Conservation (phyloP, 2,888 invertebrate genomes). For the Caenorhabditis japonica region DNA sequence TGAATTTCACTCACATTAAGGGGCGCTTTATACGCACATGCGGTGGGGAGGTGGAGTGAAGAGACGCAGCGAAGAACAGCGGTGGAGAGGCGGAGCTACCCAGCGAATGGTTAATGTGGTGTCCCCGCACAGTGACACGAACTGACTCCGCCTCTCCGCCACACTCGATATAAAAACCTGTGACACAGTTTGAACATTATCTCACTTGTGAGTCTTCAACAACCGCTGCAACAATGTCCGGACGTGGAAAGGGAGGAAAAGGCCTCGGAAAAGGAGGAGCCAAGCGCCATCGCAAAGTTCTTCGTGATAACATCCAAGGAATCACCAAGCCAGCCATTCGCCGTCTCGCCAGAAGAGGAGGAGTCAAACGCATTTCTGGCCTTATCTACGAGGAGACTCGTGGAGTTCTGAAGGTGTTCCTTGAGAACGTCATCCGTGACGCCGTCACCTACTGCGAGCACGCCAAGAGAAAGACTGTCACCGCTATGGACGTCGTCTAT, state of each 20-base stretch:
- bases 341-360: slow-evolving; percentile 77
- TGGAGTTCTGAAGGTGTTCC: slow-evolving; percentile 80
- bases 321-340: slow-evolving; percentile 49
- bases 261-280: slow-evolving; percentile 87
- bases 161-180: too few relatives aligned
- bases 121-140: too few relatives aligned
- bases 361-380: slow-evolving; percentile 76
- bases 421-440: slow-evolving; percentile 87
- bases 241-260: slow-evolving; percentile 86
- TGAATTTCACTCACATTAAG: too few relatives aligned
- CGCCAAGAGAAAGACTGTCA: slow-evolving; percentile 89
- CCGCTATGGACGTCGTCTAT: slow-evolving; percentile 90
- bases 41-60: too few relatives aligned
- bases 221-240: slow-evolving; percentile 81
- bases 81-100: not conserved
- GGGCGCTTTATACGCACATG: too few relatives aligned
- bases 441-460: slow-evolving; percentile 91
- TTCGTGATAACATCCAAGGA: slow-evolving; percentile 69
- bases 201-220: too few relatives aligned
- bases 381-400: slow-evolving; percentile 67
- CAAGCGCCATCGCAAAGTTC: slow-evolving; percentile 82
- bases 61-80: too few relatives aligned
- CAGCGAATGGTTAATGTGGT: too few relatives aligned
- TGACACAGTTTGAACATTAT: too few relatives aligned
- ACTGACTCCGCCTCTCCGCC: too few relatives aligned